These are phyloP conservation scores for Lithophane socia DNA, from an alignment of 2,888 invertebrate species.

Conservation along the genomic window DNA sequence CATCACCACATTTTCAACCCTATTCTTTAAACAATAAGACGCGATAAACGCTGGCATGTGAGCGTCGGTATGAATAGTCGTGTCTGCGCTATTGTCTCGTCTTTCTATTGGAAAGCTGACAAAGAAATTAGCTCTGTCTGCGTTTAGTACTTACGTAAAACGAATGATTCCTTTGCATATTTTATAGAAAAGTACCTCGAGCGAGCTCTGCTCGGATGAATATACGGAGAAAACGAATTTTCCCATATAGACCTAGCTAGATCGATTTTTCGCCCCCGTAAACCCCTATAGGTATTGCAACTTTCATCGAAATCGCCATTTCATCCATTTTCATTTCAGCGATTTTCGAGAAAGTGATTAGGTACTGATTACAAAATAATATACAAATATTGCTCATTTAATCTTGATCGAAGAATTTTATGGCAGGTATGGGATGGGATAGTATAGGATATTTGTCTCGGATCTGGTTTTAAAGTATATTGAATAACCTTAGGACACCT, in stretches of 20 bases:
- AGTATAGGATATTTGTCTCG: not conserved
- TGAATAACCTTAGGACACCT: not conserved
- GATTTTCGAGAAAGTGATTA: too few relatives aligned
- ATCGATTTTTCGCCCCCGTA: too few relatives aligned
- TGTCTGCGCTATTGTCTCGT: constrained; percentile 79
- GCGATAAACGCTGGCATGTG: constrained; percentile 38
- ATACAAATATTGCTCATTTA: too few relatives aligned
- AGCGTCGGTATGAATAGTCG: constrained; percentile 68
- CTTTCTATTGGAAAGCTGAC: constrained; percentile 76
- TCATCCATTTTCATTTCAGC: too few relatives aligned
- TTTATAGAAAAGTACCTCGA: not conserved
- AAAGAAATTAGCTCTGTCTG: constrained; percentile 70
- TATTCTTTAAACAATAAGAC: constrained; percentile 52
- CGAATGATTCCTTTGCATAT: constrained; percentile 41
- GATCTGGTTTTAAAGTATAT: constrained; percentile 4
- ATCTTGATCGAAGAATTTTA: too few relatives aligned
- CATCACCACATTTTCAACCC: constrained; percentile 67
- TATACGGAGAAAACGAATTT: too few relatives aligned
- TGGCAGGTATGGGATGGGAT: too few relatives aligned
- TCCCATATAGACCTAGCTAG: too few relatives aligned
- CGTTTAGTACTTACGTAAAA: constrained; percentile 43
- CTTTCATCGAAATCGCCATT: too few relatives aligned
- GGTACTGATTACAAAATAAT: too few relatives aligned
- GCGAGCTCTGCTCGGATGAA: too few relatives aligned
- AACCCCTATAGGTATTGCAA: too few relatives aligned